Evolutionary conservation across 2,888 invertebrate genomes (phyloP), one percentile per base, ranked within the genome.

Genomic region (Drosophila suboccidentalis): DNA sequence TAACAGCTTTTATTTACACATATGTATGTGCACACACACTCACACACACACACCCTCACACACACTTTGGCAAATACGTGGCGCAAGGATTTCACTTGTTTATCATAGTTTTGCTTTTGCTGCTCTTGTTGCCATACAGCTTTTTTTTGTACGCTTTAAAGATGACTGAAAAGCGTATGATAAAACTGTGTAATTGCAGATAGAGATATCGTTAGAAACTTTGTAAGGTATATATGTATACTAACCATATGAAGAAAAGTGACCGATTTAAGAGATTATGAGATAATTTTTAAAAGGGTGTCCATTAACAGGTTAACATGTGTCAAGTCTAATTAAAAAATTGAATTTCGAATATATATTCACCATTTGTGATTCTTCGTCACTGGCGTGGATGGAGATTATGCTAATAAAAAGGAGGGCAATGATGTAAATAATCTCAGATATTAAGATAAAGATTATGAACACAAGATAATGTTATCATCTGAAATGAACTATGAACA

Each of bases 1-100:
- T 88, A 87, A 90, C 90, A 90, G 87, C 78, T 90, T 86, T 83
- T 90, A 86, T 83, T 89, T 83, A 86, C 90, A 86, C 77, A 73
- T 69, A 66, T 66, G 46, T 50, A 22, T 22, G 47, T 51, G 34
- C 43, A 63, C 46, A 59, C 36, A 29, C 55, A 55, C 34, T 51
- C 54, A 43, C 9, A 39, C 51, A 54, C 47, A 47, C 34, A 50
- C 38, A 38, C 41, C 15, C n/a, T 36, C 34, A 46, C 29, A 1
- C 11, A 47, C 36, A 38, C 46, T 17, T 2, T 43, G 22, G 44
- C n/a, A 59, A 32, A 32, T 70, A 62, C 34, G 57, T 67, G 51
- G 78, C 51, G 34, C 61, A 59, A 65, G 70, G 59, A 72, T 80
- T 72, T 69, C 77, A 49, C 58, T 73, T 78, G 70, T 73, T 70